Conservation (phyloP, 2,113 vertebrate species). For the Tyrannus savana region DNA sequence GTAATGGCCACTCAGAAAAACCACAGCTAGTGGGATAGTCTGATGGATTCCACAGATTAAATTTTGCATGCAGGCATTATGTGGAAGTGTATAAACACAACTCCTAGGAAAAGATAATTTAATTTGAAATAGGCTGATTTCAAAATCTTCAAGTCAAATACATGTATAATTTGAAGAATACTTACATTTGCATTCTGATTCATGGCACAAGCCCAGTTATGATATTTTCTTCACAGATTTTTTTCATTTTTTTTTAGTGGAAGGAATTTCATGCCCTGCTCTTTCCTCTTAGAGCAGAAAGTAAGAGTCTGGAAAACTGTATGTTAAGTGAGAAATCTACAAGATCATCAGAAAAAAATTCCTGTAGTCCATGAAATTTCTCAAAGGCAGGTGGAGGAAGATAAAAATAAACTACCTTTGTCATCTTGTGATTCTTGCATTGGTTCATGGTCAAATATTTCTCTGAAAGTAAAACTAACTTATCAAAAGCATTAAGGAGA, state of each 20-base stretch:
- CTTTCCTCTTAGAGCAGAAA: neutral
- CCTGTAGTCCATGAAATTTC: neutral
- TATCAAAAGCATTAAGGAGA: neutral
- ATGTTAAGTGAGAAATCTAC: neutral
- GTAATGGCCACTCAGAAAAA: neutral
- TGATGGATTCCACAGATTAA: neutral
- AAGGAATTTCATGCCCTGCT: neutral
- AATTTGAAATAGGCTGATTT: neutral
- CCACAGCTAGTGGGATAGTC: neutral
- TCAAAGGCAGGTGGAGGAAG: neutral
- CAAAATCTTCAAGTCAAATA: neutral
- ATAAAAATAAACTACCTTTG: neutral
- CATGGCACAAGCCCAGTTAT: neutral
- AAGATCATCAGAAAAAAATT: neutral
- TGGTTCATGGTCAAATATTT: neutral
- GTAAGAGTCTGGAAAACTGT: neutral
- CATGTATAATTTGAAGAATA: neutral
- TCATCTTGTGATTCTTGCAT: neutral
- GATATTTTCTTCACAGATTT: neutral
- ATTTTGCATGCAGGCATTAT: neutral
- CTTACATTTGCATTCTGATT: neutral
- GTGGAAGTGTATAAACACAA: neutral
- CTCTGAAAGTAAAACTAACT: neutral
- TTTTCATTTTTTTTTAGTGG: neutral
- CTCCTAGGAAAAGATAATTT: neutral